phyloP scores from a whole-genome alignment of 2,888 invertebrate species.

The Hirtodrosophila confusa region DNA sequence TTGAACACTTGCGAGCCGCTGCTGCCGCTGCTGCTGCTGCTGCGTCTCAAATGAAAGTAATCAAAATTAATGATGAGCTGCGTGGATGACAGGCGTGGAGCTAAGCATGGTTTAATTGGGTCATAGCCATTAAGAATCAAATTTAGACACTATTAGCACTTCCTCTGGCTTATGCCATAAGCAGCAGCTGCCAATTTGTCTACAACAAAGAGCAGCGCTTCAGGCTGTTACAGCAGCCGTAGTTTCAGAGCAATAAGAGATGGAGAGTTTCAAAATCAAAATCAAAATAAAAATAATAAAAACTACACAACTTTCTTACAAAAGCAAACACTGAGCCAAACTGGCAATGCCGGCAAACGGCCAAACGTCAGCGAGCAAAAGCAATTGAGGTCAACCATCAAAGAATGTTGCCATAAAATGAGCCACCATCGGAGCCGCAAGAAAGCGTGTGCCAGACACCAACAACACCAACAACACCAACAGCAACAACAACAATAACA shows the following conservation, averaged over 20 bases:
- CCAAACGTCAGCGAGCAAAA: conserved; percentile 76
- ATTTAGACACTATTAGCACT: conserved; percentile 77
- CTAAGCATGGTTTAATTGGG: conserved; percentile 65
- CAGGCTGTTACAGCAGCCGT: conserved; percentile 28
- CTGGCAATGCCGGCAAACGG: conserved; percentile 45
- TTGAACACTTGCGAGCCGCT: conserved; percentile 1
- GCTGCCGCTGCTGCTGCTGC: conserved; percentile 21
- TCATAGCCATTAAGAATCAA: conserved; percentile 74
- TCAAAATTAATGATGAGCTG: conserved; percentile 69
- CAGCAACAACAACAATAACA: background rate
- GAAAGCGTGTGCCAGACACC: conserved; percentile 70
- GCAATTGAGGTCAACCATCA: conserved; percentile 81
- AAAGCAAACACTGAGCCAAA: conserved; percentile 34
- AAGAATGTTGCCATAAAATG: conserved; percentile 81
- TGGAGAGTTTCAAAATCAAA: conserved; percentile 29
- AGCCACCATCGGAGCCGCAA: conserved; percentile 65
- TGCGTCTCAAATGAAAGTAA: conserved; percentile 71
- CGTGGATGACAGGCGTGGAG: conserved; percentile 52
- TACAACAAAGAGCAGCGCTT: conserved; percentile 48
- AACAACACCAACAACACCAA: conserved; percentile 28
- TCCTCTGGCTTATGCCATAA: conserved; percentile 57
- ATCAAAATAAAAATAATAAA: no score
- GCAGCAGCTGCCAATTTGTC: conserved; percentile 74
- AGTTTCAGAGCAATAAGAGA: conserved; percentile 14
- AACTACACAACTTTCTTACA: conserved; percentile 66